Percentiles rank a stretch among this genome's conserved stretches.
phyloP scores from a whole-genome alignment of 2,888 invertebrate species.

The Teinopalpus imperialis region DNA sequence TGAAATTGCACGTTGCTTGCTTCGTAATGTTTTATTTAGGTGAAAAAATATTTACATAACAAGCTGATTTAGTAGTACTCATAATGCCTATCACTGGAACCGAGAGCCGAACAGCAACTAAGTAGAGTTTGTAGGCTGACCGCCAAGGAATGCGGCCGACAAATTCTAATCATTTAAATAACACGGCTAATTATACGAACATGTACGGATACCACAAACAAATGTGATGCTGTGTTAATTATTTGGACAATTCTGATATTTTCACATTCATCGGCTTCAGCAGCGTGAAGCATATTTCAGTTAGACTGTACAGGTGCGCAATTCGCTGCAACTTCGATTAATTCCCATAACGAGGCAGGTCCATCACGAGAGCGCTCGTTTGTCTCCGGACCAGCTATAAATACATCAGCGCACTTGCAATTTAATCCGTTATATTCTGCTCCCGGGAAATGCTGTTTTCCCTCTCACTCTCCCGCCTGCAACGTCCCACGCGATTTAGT shows the following conservation, averaged over 20 bases:
- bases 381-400: slow-evolving; percentile 79
- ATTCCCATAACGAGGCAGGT: slow-evolving; percentile 81
- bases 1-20: too few species aligned
- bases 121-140: neutral
- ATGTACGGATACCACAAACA: slow-evolving; percentile 6
- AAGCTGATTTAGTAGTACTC: too few species aligned
- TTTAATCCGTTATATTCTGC: slow-evolving; percentile 77
- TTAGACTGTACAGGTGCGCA: slow-evolving; percentile 70
- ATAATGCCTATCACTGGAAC: too few species aligned
- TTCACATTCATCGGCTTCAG: slow-evolving; percentile 37
- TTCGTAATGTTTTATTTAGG: too few species aligned
- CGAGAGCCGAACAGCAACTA: slow-evolving; percentile 3
- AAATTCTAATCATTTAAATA: slow-evolving; percentile 13
- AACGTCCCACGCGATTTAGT: slow-evolving; percentile 46
- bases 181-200: slow-evolving; percentile 15
- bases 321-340: slow-evolving; percentile 76
- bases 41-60: too few species aligned
- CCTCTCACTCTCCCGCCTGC: slow-evolving; percentile 45
- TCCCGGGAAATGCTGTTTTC: slow-evolving; percentile 55
- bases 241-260: slow-evolving; percentile 19
- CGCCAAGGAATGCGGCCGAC: slow-evolving; percentile 7
- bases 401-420: slow-evolving; percentile 81
- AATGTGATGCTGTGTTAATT: slow-evolving; percentile 16
- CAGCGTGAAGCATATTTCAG: slow-evolving; percentile 62
- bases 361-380: slow-evolving; percentile 78